These are phyloP conservation scores for Anisognathus igniventris DNA, from an alignment of 2,797 vertebrate species.

Conservation along the genomic window DNA sequence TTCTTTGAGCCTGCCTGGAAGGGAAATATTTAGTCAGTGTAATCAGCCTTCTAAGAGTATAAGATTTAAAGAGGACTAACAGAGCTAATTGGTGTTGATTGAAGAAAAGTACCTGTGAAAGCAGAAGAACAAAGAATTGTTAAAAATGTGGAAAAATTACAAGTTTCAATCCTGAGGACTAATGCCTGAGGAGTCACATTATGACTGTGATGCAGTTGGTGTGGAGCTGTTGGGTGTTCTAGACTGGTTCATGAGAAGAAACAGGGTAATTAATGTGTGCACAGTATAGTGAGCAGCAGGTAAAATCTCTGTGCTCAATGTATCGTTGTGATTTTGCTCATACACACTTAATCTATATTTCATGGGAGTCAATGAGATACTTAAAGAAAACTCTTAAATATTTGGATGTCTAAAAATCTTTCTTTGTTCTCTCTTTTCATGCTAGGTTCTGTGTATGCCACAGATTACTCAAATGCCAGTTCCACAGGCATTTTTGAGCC, in stretches of 20 bases:
- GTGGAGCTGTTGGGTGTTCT: neutral
- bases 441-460: constrained; percentile 85
- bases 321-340: neutral
- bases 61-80: neutral
- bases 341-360: neutral
- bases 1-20: neutral
- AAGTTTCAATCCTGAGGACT: neutral
- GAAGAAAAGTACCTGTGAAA: neutral
- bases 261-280: neutral
- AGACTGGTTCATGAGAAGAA: neutral
- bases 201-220: neutral
- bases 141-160: neutral
- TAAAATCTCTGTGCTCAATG: neutral
- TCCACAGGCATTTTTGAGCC: constrained; percentile 91
- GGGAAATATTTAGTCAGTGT: neutral
- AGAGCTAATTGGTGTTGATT: neutral
- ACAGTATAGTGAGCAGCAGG: neutral
- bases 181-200: neutral
- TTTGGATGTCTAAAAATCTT: neutral
- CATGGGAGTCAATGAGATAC: neutral
- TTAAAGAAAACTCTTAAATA: neutral
- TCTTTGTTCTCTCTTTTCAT: neutral
- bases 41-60: neutral
- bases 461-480: constrained; percentile 95
- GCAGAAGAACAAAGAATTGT: neutral